phyloP scores from a whole-genome alignment of 2,888 invertebrate species.

The Gandaritis pyraliata region DNA sequence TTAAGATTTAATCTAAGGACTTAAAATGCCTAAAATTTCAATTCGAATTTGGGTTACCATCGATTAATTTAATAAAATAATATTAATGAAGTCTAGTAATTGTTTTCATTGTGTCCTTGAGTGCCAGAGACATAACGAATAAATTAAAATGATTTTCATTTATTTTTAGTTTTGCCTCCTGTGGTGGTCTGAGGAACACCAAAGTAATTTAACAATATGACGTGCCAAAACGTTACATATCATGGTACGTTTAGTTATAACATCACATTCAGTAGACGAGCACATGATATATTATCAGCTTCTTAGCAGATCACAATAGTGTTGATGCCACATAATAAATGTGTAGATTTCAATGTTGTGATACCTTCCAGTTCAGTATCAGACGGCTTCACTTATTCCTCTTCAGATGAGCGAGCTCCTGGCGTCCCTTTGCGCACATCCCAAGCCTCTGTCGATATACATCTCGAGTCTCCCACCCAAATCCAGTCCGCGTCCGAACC shows the following conservation, averaged over 20 bases:
- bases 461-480: conserved; percentile 48
- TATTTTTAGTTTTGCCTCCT: conserved; percentile 80
- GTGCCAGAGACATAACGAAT: neutral
- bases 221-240: conserved; percentile 52
- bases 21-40: conserved; percentile 18
- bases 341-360: conserved; percentile 9
- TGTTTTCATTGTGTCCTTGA: conserved; percentile 32
- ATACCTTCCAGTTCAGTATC: neutral
- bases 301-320: conserved; percentile 42
- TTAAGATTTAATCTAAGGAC: conserved; percentile 37
- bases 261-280: conserved; percentile 53
- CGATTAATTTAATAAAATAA: conserved; percentile 37
- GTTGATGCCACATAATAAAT: conserved; percentile 43
- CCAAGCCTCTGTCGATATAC: conserved; percentile 70
- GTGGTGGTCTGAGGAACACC: conserved; percentile 72
- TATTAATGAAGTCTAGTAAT: conserved; percentile 28
- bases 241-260: conserved; percentile 53
- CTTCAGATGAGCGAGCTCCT: conserved; percentile 55
- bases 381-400: conserved; percentile 29
- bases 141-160: conserved; percentile 45
- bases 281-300: conserved; percentile 47
- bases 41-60: conserved; percentile 26
- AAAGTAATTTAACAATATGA: conserved; percentile 46
- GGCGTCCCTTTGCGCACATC: conserved; percentile 67
- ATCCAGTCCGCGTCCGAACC: conserved; percentile 35